These are phyloP conservation scores for Halictus ligatus DNA, from an alignment of 2,888 invertebrate species.

Conservation along the genomic window DNA sequence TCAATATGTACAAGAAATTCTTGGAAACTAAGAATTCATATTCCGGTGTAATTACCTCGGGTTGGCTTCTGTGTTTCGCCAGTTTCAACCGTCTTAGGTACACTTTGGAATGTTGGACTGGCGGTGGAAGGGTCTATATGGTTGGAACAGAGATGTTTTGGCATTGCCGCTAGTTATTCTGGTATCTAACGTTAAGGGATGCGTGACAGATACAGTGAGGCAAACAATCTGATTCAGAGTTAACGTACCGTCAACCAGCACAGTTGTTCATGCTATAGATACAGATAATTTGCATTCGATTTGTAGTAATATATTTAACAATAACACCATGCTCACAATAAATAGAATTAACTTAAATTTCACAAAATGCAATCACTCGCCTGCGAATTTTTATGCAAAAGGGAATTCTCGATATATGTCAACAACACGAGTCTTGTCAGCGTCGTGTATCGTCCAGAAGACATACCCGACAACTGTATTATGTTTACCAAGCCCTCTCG, in stretches of 20 bases:
- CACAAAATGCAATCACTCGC: no score
- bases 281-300: background rate
- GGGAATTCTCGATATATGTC: no score
- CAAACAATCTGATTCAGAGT: background rate
- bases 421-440: no score
- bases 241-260: background rate
- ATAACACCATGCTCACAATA: no score
- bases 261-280: background rate
- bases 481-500: no score
- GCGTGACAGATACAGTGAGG: background rate
- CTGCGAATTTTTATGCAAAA: no score
- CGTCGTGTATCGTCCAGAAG: no score
- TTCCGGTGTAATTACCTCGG: background rate
- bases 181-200: background rate
- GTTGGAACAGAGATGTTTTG: background rate
- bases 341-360: no score
- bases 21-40: background rate
- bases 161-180: background rate
- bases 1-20: background rate
- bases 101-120: background rate
- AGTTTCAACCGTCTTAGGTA: background rate
- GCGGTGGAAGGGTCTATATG: background rate
- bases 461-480: no score
- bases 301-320: background rate
- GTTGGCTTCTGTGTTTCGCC: background rate